phyloP scores from a whole-genome alignment of 2,797 vertebrate genomes.

The Odontamblyopus lacepedii region DNA sequence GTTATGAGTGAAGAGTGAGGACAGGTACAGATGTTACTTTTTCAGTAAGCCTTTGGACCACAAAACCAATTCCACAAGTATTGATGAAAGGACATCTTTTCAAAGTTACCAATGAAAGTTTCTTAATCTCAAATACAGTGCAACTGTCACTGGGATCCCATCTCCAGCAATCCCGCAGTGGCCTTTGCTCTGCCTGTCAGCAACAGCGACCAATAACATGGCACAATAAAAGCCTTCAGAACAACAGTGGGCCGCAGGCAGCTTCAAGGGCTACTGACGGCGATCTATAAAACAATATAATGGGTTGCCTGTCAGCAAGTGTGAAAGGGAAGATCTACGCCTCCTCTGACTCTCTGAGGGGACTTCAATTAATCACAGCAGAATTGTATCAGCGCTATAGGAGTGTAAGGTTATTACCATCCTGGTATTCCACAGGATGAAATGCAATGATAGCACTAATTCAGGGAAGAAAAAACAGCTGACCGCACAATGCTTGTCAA shows the following conservation, averaged over 20 bases:
- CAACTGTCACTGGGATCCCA: slow-evolving; percentile 65
- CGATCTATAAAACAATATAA: slow-evolving; percentile 83
- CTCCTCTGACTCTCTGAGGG: slow-evolving; percentile 72
- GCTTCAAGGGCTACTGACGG: slow-evolving; percentile 79
- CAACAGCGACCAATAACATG: slow-evolving; percentile 78
- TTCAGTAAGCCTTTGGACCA: slow-evolving; percentile 31
- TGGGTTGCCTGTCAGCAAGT: slow-evolving; percentile 76
- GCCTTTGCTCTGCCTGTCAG: slow-evolving; percentile 79
- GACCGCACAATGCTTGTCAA: slow-evolving; percentile 67
- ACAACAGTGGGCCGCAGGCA: slow-evolving; percentile 72
- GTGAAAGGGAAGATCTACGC: slow-evolving; percentile 79
- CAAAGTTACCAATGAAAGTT: slow-evolving; percentile 33
- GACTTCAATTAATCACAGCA: slow-evolving; percentile 81
- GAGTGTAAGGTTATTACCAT: slow-evolving; percentile 78
- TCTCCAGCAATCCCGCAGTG: slow-evolving; percentile 67
- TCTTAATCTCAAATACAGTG: slow-evolving; percentile 50
- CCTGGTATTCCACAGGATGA: slow-evolving; percentile 71
- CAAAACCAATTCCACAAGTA: slow-evolving; percentile 32
- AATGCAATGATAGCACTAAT: slow-evolving; percentile 80
- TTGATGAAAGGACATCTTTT: slow-evolving; percentile 41
- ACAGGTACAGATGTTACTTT: slow-evolving; percentile 18
- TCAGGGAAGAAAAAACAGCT: slow-evolving; percentile 69
- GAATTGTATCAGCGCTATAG: slow-evolving; percentile 73
- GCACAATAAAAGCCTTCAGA: slow-evolving; percentile 76
- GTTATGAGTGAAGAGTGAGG: slow-evolving; percentile 4